Conservation (phyloP, 2,888 invertebrate species). For the Asteroscopus sphinx region DNA sequence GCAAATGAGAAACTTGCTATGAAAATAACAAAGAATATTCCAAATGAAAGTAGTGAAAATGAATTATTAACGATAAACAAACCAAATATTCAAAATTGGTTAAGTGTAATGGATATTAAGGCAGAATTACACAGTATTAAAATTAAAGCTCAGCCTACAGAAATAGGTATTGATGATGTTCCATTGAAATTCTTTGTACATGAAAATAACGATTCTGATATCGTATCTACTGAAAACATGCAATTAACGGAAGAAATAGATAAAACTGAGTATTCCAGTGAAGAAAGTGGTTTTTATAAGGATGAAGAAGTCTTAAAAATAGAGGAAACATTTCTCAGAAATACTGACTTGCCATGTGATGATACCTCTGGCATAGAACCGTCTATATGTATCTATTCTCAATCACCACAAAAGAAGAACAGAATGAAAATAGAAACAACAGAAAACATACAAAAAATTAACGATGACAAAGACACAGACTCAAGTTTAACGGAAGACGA, state of each 20-base stretch:
- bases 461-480: background rate
- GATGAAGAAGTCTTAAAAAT: background rate
- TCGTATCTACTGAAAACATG: background rate
- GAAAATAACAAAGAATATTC: constrained; percentile 1
- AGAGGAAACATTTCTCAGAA: accelerated
- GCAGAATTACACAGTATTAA: background rate
- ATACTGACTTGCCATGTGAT: background rate
- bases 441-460: background rate
- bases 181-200: constrained; percentile 8
- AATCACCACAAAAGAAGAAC: background rate
- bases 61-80: background rate
- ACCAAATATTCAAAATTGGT: background rate
- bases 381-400: background rate
- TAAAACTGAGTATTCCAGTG: background rate
- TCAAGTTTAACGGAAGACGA: background rate
- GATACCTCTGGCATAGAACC: background rate
- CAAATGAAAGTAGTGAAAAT: background rate
- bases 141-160: constrained; percentile 4
- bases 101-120: constrained; percentile 1
- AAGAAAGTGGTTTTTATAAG: background rate
- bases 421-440: background rate
- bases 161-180: background rate
- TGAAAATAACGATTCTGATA: background rate
- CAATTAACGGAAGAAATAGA: background rate
- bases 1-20: constrained; percentile 1